Evolutionary conservation across 2,113 vertebrate genomes (phyloP), one percentile per base, ranked within the genome.

Genomic region (Lathamus discolor): DNA sequence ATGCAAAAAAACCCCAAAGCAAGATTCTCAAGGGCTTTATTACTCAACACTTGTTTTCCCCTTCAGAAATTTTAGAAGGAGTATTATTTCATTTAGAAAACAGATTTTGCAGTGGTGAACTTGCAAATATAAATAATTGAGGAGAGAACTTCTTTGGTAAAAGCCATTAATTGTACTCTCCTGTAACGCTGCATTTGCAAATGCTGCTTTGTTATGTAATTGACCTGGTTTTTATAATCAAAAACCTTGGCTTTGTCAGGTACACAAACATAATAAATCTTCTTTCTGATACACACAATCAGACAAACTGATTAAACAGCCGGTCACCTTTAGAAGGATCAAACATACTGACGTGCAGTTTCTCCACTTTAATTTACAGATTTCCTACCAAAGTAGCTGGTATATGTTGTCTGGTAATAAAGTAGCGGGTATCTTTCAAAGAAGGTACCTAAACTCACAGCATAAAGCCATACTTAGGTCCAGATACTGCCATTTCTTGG

Each of bases 61-160:
- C 79, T 29, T 92, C 59, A 94, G 95, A 94, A 96, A 93, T 92
- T 96, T 95, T 79, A 93, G 79, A 64, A 89, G 88, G 96, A 97
- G 91, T 85, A 96, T 88, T 89, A 85, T 92, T 95, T 97, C 61
- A 94, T 94, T 87, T 95, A 91, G 69, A 95, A 97, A 79, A 93
- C 76, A 96, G 70, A 68, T 75, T 95, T 97, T 91, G 82, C 88
- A 93, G 73, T 10, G 24, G 66, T 93, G 91, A 46, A 95, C 78
- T 97, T 96, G 86, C 55, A 96, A 96, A 93, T 86, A 81, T 94
- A 96, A 97, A 88, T 96, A 96, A 97, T 82, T 92, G 80, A 97
- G 70, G 41, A 82, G 33, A 95, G 25, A 97, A 95, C 35, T 70
- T 88, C 69, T 67, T 95, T 76, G 31, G 75, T 74, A 86, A 96